Base-by-base conservation (phyloP, 2,113 vertebrate genomes). In the Microtus pennsylvanicus region DNA sequence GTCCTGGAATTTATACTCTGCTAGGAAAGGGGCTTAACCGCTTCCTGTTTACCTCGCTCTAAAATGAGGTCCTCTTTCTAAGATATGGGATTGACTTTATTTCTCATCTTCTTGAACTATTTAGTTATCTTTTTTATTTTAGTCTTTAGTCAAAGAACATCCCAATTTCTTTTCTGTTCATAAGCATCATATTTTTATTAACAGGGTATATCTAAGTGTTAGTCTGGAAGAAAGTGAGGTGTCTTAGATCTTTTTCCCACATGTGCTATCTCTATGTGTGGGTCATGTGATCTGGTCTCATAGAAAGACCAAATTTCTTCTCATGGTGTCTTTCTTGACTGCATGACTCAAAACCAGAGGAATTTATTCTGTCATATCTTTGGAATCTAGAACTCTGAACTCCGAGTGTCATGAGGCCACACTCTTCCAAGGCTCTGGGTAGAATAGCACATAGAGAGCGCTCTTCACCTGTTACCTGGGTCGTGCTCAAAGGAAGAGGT, bases 281-380 rank as follows among this genome's bases (percentile, higher is more conserved):
- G 69, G 35, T 38, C 47, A 74, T 16, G 14, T 87, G 33, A 26
- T 4, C 47, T 55, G 22, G 13, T 38, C 47, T 52, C 38, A 76
- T 87, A 38, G 22, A 91, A 90, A 96, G 2, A 1, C 76, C 52
- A 61, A 28, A 85, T 77, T 90, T 83, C 65, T 94, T 93, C 76
- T 58, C 13, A 8, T 9, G 26, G n/a, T 85, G 21, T 0, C 21
- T 89, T 91, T 88, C 81, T 67, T 87, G 33, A 75, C 67, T 52
- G 9, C 16, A 55, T 83, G 42, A 14, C 47, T 83, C 75, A 76
- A 95, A 38, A 38, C 24, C 12, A 67, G 5, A 45, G 52, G 38
- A 67, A 67, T 89, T 7, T 45, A 52, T 47, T 82, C 14, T 28
- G 2, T 75, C n/a, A 7, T 50, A 83, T 30, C 58, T 81, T 11